Base-by-base conservation (phyloP, 37 sponge, comb jelly and placozoan genomes). In the Mnemiopsis leidyi region DNA sequence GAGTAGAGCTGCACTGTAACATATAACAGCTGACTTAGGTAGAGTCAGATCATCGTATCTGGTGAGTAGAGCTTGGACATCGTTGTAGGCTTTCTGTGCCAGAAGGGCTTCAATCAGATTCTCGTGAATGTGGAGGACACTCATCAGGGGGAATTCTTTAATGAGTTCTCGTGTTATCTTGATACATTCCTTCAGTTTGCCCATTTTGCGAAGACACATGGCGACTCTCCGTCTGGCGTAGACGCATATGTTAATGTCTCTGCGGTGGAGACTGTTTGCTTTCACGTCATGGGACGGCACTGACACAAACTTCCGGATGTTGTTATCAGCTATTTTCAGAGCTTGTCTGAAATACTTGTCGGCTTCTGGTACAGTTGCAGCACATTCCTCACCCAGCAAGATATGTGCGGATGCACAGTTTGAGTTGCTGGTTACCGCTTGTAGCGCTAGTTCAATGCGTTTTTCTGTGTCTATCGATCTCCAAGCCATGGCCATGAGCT, bases 31-130 rank as follows among this genome's bases (percentile, higher is more conserved):
- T 0, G 96, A 96, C 36, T 96, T 96, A 90, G 93, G 94, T 40
- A 96, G 68, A 7, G 61, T 90, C 32, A 94, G 68, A 1, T 96
- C 96, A 20, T 95, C 96, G n/a, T 95, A 95, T 76, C 94, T 95
- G n/a, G 77, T 39, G 13, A 96, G 69, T 0, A 95, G 69, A 29
- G 93, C 94, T 48, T 94, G 94, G 23, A 95, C 95, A 30, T 97
- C 97, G n/a, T 92, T 85, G 93, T 97, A 97, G 35, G 93, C 93
- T 79, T 97, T 95, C 31, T 92, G 69, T 76, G 95, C 97, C 73
- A 97, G 92, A 0, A 95, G 93, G 39, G 95, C 95, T 40, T 97
- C 97, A 0, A 95, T 93, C 33, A 95, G 93, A 35, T 94, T 95
- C 83, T 97, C 97, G n/a, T 95, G 94, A 16, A 95, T 68, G 76